These are phyloP conservation scores for Amyelois transitella DNA, from an alignment of 1,140 invertebrate species.

Conservation along the genomic window DNA sequence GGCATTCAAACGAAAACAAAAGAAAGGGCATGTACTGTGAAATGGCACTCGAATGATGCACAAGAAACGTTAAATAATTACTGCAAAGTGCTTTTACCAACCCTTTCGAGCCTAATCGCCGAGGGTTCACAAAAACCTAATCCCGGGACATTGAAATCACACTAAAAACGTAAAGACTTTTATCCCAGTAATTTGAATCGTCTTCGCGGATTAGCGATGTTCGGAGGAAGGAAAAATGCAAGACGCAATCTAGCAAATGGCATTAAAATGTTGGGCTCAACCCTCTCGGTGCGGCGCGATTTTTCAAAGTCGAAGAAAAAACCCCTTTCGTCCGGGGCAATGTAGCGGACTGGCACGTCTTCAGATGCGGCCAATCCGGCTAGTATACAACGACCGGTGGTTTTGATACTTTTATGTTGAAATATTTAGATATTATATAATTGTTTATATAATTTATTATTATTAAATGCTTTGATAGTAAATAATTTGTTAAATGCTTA, in stretches of 20 bases:
- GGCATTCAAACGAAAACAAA: too few relatives aligned
- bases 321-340: slow-evolving; percentile 59
- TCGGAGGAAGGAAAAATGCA: slow-evolving; percentile 65
- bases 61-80: slow-evolving; percentile 63
- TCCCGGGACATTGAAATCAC: slow-evolving; percentile 60
- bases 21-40: slow-evolving; percentile 5
- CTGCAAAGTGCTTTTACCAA: slow-evolving; percentile 51
- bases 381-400: slow-evolving; percentile 15
- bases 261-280: slow-evolving; percentile 71
- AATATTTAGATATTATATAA: not conserved
- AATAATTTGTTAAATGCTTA: too few relatives aligned
- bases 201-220: slow-evolving; percentile 70
- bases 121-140: slow-evolving; percentile 61
- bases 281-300: slow-evolving; percentile 59
- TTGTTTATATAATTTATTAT: too few relatives aligned
- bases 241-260: slow-evolving; percentile 73
- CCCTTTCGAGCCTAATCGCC: slow-evolving; percentile 54
- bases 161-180: slow-evolving; percentile 68
- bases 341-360: slow-evolving; percentile 69
- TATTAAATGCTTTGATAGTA: too few relatives aligned
- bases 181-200: slow-evolving; percentile 63
- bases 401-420: slow-evolving; percentile 47
- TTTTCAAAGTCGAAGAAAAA: slow-evolving; percentile 71
- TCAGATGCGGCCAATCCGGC: slow-evolving; percentile 50
- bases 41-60: slow-evolving; percentile 23